Base-by-base conservation (phyloP, 2,888 invertebrate species). In the Furcula furcula region DNA sequence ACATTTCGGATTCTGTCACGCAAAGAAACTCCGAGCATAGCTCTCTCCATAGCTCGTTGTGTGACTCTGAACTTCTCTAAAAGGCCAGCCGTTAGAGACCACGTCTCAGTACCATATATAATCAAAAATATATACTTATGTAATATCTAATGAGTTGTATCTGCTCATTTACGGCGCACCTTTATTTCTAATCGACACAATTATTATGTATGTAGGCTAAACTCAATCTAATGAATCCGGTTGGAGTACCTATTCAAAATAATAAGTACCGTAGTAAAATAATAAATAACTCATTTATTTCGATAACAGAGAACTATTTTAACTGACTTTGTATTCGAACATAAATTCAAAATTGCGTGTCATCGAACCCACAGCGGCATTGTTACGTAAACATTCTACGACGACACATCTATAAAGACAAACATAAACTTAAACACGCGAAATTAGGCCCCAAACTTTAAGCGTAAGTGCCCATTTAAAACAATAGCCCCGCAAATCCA, bases 381-480 rank as follows among this genome's bases (percentile, higher is more conserved):
- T 35, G 49, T 61, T 65, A 55, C 53, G 46, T 55, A 62, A 66
- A 50, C 29, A 55, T 56, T 53, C 46, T 55, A 56, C 46, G 53
- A 50, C 46, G 41, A 55, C 58, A 64, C 55, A 57, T 61, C 51
- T 50, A 43, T 45, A 37, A 57, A 65, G 62, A 57, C 60, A 58
- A 52, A 65, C 63, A 61, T 63, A 65, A 71, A 66, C 58, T 55
- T 61, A 57, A 67, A 68, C 68, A 68, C 64, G 65, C 61, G 56
- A 67, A 69, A 72, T 68, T 72, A 68, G 72, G 59, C 58, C 51
- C 55, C 57, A 51, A 69, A 74, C 61, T 72, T 70, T 65, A 68
- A 65, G 55, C 65, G 58, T 67, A 70, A 74, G 66, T 72, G 69
- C 65, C 61, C 66, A 69, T 76, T 80, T 74, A 71, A 76, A 80